Evolutionary conservation across 2,888 invertebrate genomes (phyloP).

Genomic region (Yponomeuta plumbellus): DNA sequence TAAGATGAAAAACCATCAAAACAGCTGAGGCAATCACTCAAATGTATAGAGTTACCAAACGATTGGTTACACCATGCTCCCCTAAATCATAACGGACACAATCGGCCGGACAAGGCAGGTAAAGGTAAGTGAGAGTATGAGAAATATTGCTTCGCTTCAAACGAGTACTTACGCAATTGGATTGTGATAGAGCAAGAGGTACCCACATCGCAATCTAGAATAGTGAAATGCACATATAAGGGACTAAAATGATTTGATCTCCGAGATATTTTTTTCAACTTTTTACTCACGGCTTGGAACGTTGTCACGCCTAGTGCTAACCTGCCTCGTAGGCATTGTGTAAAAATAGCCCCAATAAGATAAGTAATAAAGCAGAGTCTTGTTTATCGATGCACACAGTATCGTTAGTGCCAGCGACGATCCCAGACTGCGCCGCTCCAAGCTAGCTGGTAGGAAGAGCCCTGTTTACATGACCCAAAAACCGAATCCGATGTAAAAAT

Average conservation of each 20-base stretch:
- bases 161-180: constrained; percentile 68
- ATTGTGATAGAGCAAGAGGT: constrained; percentile 72
- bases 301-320: constrained; percentile 64
- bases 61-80: neutral
- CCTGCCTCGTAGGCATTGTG: constrained; percentile 51
- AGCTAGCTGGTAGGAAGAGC: constrained; percentile 51
- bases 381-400: constrained; percentile 7
- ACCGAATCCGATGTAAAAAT: constrained; percentile 71
- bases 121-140: neutral
- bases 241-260: constrained; percentile 9
- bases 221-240: constrained; percentile 42
- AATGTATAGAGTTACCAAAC: neutral
- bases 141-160: constrained; percentile 4
- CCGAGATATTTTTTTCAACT: neutral
- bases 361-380: neutral
- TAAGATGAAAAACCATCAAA: neutral
- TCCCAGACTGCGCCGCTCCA: constrained; percentile 59
- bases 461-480: constrained; percentile 73
- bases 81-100: constrained; percentile 6
- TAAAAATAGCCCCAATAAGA: constrained; percentile 17
- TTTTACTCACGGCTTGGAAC: constrained; percentile 66
- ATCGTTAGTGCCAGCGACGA: constrained; percentile 36
- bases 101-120: neutral
- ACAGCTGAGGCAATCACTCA: neutral
- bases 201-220: constrained; percentile 73